Percentiles rank a stretch among this genome's conserved stretches.
These are phyloP conservation scores for Amphiduros pacificus DNA, from an alignment of 2,888 invertebrate genomes.

Conservation along the genomic window DNA sequence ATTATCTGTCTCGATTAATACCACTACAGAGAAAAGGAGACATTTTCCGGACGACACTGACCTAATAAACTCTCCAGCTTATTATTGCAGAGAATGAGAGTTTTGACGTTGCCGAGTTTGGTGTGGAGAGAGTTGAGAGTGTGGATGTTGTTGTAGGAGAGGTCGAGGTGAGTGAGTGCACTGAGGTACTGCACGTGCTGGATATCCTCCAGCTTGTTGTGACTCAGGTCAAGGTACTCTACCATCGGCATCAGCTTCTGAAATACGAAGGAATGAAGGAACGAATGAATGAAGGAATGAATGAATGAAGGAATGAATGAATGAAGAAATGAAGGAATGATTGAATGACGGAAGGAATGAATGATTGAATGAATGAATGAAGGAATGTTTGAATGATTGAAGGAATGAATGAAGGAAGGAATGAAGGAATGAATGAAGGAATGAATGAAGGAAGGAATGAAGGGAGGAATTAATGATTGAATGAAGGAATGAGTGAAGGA, in stretches of 20 bases:
- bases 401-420: background rate
- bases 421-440: background rate
- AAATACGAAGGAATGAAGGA: background rate
- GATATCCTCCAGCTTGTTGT: constrained; percentile 77
- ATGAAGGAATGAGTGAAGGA: background rate
- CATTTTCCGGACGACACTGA: constrained; percentile 26
- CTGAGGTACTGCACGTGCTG: constrained; percentile 78
- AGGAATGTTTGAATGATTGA: background rate
- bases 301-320: background rate
- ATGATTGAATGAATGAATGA: background rate
- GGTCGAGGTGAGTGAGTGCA: constrained; percentile 73
- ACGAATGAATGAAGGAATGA: background rate
- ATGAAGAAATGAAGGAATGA: background rate
- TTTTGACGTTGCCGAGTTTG: constrained; percentile 85
- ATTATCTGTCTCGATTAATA: too few species aligned
- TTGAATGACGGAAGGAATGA: background rate
- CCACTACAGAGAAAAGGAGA: too few species aligned
- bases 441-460: background rate
- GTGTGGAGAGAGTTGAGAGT: constrained; percentile 72
- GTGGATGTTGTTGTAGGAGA: constrained; percentile 78
- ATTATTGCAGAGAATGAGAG: constrained; percentile 81
- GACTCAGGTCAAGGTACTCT: constrained; percentile 72
- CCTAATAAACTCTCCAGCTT: constrained; percentile 64
- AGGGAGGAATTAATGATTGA: background rate
- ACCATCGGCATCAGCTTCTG: constrained; percentile 62